Conservation (phyloP, 1,140 invertebrate species). For the Phymorhynchus buccinoides region DNA sequence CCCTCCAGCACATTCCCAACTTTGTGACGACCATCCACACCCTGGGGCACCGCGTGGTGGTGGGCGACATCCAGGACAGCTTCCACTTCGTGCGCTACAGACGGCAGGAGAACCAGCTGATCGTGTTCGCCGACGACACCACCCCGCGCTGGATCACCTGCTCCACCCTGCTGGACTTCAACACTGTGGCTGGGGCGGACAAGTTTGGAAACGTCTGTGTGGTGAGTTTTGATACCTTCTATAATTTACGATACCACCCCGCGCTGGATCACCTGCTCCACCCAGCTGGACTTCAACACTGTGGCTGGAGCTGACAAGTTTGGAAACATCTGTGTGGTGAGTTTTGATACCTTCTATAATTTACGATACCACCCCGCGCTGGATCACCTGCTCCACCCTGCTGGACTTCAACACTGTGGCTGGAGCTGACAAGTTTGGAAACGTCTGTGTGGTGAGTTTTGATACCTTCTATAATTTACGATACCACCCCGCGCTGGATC, state of each 20-base stretch:
- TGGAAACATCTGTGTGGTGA: conserved; percentile 94
- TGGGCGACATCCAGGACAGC: conserved; percentile 97
- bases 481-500: conserved; percentile 96
- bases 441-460: conserved; percentile 90
- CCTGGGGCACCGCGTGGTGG: conserved; percentile 93
- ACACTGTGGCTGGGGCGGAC: conserved; percentile 95
- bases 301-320: conserved; percentile 98
- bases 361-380: conserved; percentile 96
- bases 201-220: conserved; percentile 99
- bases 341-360: no score
- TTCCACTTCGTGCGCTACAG: conserved; percentile 97
- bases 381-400: conserved; percentile 93
- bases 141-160: conserved; percentile 96
- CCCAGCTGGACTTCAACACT: conserved; percentile 95
- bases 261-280: conserved; percentile 93
- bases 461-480: no score
- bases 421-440: conserved; percentile 99
- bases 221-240: conserved; percentile 79
- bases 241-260: conserved; percentile 98
- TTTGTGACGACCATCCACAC: conserved; percentile 94
- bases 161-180: conserved; percentile 94
- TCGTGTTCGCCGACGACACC: conserved; percentile 98
- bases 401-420: conserved; percentile 98
- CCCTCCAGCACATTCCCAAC: conserved; percentile 91
- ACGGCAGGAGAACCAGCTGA: conserved; percentile 95